Evolutionary conservation across 2,888 invertebrate species (phyloP).

Genomic region (Nematopogon swammerdamellus): DNA sequence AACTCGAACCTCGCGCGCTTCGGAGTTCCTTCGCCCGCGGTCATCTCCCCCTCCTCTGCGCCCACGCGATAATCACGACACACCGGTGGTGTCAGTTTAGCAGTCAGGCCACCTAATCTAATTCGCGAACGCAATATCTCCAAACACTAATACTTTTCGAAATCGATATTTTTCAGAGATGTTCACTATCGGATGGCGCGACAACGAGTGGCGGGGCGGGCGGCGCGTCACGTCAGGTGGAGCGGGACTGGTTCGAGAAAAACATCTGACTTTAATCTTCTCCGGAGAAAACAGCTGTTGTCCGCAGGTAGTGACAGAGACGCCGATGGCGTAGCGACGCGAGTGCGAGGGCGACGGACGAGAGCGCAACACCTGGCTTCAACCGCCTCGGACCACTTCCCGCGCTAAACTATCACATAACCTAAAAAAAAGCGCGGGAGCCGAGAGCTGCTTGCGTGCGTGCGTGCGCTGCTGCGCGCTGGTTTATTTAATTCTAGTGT

Average conservation of each 20-base stretch:
- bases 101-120: too few relatives aligned
- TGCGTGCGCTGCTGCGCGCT: not conserved
- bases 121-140: too few relatives aligned
- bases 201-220: slow-evolving; percentile 8
- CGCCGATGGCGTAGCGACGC: slow-evolving; percentile 19
- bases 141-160: not conserved
- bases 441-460: not conserved
- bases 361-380: slow-evolving; percentile 42
- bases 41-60: slow-evolving; percentile 20
- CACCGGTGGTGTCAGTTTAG: not conserved
- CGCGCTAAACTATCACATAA: slow-evolving; percentile 53
- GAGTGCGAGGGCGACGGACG: slow-evolving; percentile 29
- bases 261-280: slow-evolving; percentile 53
- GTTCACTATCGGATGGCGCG: not conserved
- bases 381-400: slow-evolving; percentile 13
- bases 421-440: slow-evolving; percentile 18
- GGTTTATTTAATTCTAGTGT: too few relatives aligned
- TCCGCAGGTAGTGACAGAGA: slow-evolving; percentile 35
- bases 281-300: slow-evolving; percentile 55
- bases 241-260: slow-evolving; percentile 42
- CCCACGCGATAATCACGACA: too few relatives aligned
- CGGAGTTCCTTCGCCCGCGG: slow-evolving; percentile 46
- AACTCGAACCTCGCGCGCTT: slow-evolving; percentile 40
- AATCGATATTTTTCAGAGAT: not conserved
- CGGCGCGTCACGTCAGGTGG: slow-evolving; percentile 44